Percentiles rank a stretch among this genome's conserved stretches.
Evolutionary conservation across 2,888 invertebrate species (phyloP).

Genomic region (Scaptomyza reducta): DNA sequence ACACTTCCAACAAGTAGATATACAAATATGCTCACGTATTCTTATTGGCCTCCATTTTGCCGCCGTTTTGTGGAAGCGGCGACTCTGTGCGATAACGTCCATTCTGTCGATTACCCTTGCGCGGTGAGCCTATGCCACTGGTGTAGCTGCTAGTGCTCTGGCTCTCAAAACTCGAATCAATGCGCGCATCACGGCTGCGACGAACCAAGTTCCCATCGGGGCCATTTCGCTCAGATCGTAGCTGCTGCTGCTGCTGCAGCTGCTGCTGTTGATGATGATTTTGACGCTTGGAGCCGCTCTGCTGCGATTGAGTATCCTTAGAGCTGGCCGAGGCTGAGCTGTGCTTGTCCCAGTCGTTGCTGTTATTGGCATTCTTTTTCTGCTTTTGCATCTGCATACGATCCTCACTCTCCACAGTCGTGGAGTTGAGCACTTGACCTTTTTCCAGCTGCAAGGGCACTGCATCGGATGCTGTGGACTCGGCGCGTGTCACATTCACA

Average conservation of each 20-base stretch:
- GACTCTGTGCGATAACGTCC: slow-evolving; percentile 67
- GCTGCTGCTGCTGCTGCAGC: slow-evolving; percentile 51
- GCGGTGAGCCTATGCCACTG: slow-evolving; percentile 71
- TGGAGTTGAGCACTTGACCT: slow-evolving; percentile 68
- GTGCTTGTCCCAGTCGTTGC: slow-evolving; percentile 81
- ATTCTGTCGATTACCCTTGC: slow-evolving; percentile 68
- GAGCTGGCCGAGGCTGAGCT: slow-evolving; percentile 80
- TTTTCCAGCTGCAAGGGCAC: slow-evolving; percentile 38
- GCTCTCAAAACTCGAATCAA: slow-evolving; percentile 61
- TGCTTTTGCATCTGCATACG: slow-evolving; percentile 57
- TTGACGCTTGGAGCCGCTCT: slow-evolving; percentile 50
- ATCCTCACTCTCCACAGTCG: slow-evolving; percentile 73
- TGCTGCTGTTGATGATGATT: neutral
- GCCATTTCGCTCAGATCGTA: slow-evolving; percentile 26
- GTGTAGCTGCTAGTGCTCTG: slow-evolving; percentile 68
- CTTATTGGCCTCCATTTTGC: slow-evolving; percentile 68
- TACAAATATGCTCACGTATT: slow-evolving; percentile 59
- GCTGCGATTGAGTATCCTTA: slow-evolving; percentile 66
- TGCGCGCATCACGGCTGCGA: slow-evolving; percentile 33
- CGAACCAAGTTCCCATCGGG: slow-evolving; percentile 24
- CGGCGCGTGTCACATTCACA: slow-evolving; percentile 44
- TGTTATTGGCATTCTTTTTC: slow-evolving; percentile 19
- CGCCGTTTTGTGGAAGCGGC: slow-evolving; percentile 77
- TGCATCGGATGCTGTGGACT: slow-evolving; percentile 47
- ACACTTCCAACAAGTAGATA: neutral